Evolutionary conservation across 2,113 vertebrate genomes (phyloP).

Genomic region (Cebus imitator): DNA sequence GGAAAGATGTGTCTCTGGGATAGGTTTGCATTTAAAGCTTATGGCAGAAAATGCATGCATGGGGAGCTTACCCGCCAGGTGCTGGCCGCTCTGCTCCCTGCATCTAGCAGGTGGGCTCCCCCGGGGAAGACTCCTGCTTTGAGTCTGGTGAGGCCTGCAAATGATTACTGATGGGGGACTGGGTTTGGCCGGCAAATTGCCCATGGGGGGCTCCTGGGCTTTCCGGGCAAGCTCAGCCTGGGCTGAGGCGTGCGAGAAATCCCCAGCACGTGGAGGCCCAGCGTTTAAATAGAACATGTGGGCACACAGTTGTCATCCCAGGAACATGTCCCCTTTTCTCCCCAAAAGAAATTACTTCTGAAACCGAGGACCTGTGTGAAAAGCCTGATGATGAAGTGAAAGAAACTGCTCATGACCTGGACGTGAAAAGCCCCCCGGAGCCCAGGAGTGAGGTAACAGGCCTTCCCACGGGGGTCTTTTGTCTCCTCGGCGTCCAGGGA

Average conservation of each 20-base stretch:
- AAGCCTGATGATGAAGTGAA: slow-evolving; percentile 93
- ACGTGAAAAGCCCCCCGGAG: slow-evolving; percentile 53
- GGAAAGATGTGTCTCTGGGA: too few species aligned
- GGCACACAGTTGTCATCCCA: accelerated
- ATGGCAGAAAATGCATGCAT: accelerated
- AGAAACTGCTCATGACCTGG: slow-evolving; percentile 75
- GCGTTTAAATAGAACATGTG: accelerated
- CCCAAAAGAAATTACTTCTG: slow-evolving; percentile 93
- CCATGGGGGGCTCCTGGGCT: not conserved
- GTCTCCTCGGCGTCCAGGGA: accelerated
- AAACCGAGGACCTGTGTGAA: slow-evolving; percentile 94
- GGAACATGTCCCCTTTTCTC: not conserved
- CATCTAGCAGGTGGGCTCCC: accelerated
- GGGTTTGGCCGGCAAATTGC: not conserved
- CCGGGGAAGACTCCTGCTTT: accelerated
- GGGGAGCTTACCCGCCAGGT: accelerated
- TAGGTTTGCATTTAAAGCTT: not conserved
- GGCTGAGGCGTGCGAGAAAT: accelerated
- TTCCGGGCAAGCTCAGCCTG: accelerated
- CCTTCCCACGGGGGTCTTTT: accelerated
- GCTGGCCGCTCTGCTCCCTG: not conserved
- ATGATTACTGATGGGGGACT: accelerated
- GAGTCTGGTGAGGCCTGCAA: not conserved
- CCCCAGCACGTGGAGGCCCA: not conserved
- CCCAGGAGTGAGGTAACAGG: slow-evolving; percentile 77